These are phyloP conservation scores for Lithobius niger DNA, from an alignment of 1,140 invertebrate genomes.

Conservation along the genomic window DNA sequence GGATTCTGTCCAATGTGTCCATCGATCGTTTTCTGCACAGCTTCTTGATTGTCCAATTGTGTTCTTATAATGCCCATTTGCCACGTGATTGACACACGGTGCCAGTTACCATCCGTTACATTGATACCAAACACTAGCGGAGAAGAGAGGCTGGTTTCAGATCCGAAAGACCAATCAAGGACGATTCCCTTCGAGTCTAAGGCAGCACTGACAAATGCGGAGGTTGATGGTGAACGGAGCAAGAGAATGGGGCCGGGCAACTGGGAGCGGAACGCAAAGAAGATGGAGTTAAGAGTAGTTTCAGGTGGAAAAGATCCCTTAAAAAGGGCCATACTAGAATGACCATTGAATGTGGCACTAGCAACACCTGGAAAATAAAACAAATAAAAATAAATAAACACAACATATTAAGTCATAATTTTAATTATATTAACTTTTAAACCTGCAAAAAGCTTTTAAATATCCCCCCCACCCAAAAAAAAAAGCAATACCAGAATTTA, in stretches of 20 bases:
- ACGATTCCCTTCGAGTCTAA: too few relatives aligned
- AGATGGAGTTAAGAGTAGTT: not conserved
- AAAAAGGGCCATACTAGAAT: slow-evolving; percentile 21
- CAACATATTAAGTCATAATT: slow-evolving; percentile 11
- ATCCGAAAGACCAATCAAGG: too few relatives aligned
- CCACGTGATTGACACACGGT: slow-evolving; percentile 21
- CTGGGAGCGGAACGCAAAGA: slow-evolving; percentile 15
- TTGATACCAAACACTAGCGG: not conserved
- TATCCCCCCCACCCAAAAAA: too few relatives aligned
- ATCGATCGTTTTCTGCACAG: not conserved
- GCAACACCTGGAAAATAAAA: slow-evolving; percentile 38
- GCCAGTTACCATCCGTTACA: slow-evolving; percentile 27
- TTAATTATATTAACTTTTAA: too few relatives aligned
- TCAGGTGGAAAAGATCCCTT: not conserved
- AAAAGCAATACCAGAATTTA: too few relatives aligned
- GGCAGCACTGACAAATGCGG: too few relatives aligned
- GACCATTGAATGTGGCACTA: slow-evolving; percentile 69
- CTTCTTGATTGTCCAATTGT: not conserved
- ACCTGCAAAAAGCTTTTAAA: too few relatives aligned
- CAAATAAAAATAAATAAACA: slow-evolving; percentile 10
- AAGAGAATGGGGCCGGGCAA: slow-evolving; percentile 4
- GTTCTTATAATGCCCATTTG: too few relatives aligned
- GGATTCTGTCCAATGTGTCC: not conserved
- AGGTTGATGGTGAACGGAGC: not conserved
- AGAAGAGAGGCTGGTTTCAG: too few relatives aligned